A percentile compares a stretch with the other conserved stretches of the same genome.
Evolutionary conservation across 2,113 vertebrate genomes (phyloP).

Genomic region (Tragelaphus scriptus): DNA sequence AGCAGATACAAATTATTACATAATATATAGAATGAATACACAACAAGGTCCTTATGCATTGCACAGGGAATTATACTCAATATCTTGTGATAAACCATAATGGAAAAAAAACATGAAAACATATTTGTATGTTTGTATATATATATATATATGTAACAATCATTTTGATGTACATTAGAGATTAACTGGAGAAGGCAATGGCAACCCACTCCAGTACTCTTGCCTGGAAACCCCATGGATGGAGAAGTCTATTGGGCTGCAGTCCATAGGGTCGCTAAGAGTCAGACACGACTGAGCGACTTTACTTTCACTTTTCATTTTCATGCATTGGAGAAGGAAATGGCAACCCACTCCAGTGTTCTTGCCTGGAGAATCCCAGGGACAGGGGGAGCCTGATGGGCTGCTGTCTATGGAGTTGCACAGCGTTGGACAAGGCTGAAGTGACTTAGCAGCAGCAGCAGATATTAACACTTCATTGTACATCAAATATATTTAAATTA

Average conservation of each 20-base stretch:
- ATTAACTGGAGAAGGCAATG: neutral
- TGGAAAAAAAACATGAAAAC: neutral
- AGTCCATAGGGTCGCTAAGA: no score
- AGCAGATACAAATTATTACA: neutral
- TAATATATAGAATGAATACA: neutral
- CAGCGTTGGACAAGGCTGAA: rapidly evolving
- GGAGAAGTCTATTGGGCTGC: no score
- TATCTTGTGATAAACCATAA: neutral
- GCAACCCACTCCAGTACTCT: no score
- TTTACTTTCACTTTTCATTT: no score
- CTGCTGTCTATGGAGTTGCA: rapidly evolving
- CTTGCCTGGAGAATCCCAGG: no score
- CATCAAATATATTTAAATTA: neutral
- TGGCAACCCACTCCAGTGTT: no score
- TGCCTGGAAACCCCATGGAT: no score
- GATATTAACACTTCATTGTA: neutral
- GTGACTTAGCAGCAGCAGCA: neutral
- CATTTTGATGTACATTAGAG: neutral
- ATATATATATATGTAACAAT: neutral
- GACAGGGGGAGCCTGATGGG: no score
- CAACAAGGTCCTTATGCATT: neutral
- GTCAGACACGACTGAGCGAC: no score
- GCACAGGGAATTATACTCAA: neutral
- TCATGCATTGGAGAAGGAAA: no score
- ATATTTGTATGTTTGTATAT: neutral